Base-by-base conservation (phyloP, 2,888 invertebrate species). In the Drosophila atroscutellata region DNA sequence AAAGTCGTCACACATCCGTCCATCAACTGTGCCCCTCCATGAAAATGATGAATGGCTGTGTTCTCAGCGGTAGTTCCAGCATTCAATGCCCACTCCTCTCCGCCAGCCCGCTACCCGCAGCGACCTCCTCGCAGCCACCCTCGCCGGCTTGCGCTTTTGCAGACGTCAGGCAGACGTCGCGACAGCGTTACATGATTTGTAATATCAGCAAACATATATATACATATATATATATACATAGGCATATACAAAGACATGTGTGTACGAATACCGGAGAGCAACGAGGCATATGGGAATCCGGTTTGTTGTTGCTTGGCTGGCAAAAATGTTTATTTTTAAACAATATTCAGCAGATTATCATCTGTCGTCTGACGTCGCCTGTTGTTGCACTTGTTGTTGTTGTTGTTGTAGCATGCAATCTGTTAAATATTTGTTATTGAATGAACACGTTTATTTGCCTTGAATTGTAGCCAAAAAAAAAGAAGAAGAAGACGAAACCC, bases 1-100 rank as follows among this genome's bases (percentile, higher is more conserved):
- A 83, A 87, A 86, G 77, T 88, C 88, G 86, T 77, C 76, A 80
- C 84, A 82, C 80, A 84, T 86, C 89, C 86, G 86, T 89, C 89
- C 86, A 89, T 86, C 85, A 89, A 80, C 71, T 39, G 72, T 60
- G 64, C 56, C 37, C 24, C 20, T 15, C 13, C 65, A 54, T 55
- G 55, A 52, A 80, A 80, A 86, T 88, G 84, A 85, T 85, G 84
- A 85, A 85, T 85, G 88, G 66, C 74, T 51, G 51, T 52, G 66
- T 64, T 56, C 59, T 54, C 78, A 56, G 69, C 62, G 45, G 55
- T 51, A 62, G 60, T 42, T 59, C 45, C 59, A 50, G 57, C 65
- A 58, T 52, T 26, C 51, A 55, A 50, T 63, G 45, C 37, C 62
- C 20, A 18, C 13, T 9, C 20, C 24, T 2, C 39, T 7, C 13